Evolutionary conservation across 2,888 invertebrate species (phyloP).

Genomic region (Rhamnusium bicolor): DNA sequence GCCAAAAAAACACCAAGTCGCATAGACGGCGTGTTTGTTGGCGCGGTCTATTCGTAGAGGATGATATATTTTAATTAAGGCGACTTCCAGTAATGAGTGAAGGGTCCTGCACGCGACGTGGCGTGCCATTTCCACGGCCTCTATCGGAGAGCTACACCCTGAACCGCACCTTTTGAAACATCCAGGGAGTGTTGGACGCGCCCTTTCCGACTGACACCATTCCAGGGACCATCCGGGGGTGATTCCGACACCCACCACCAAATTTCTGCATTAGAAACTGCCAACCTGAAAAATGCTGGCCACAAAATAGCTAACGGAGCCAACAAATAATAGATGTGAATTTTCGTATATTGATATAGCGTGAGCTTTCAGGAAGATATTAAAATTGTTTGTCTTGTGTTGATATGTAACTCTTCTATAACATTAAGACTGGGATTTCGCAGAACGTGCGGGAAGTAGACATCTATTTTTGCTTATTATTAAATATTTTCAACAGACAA

Average conservation of each 20-base stretch:
- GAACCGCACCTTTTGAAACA: slow-evolving; percentile 39
- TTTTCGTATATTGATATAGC: too few relatives aligned
- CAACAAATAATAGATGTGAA: too few relatives aligned
- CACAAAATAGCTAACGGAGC: neutral
- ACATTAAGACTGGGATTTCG: too few relatives aligned
- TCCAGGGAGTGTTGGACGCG: slow-evolving; percentile 39
- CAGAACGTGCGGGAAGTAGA: too few relatives aligned
- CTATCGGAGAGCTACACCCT: slow-evolving; percentile 35
- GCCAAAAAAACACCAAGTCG: neutral
- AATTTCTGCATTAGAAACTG: neutral
- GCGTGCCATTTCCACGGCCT: slow-evolving; percentile 31
- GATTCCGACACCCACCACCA: neutral
- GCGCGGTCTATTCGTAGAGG: slow-evolving; percentile 16
- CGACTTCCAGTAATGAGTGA: slow-evolving; percentile 26
- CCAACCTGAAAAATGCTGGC: neutral
- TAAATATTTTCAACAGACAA: too few relatives aligned
- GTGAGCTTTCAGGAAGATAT: too few relatives aligned
- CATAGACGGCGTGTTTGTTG: slow-evolving; percentile 15
- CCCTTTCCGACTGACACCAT: slow-evolving; percentile 40
- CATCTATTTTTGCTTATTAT: too few relatives aligned
- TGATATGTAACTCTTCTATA: too few relatives aligned
- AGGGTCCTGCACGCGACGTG: slow-evolving; percentile 31
- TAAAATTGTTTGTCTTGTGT: too few relatives aligned
- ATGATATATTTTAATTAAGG: slow-evolving; percentile 35
- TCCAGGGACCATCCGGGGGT: slow-evolving; percentile 4